Conservation (phyloP, 2,113 vertebrate genomes). For the Phasianus colchicus region DNA sequence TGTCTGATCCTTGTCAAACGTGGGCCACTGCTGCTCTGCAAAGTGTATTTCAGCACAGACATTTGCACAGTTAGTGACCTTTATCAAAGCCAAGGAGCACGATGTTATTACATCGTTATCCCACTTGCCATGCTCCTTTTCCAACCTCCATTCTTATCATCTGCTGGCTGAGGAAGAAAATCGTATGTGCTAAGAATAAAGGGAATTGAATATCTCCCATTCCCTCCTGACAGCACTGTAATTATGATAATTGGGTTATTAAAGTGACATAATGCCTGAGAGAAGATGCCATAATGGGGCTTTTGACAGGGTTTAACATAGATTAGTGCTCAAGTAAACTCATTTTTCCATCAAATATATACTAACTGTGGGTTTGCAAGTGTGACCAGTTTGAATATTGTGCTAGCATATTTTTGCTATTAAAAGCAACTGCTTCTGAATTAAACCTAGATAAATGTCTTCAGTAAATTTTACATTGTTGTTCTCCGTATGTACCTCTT, state of each 20-base stretch:
- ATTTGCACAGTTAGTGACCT: neutral
- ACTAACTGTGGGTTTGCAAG: neutral
- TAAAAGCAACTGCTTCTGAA: neutral
- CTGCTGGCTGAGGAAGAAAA: conserved; percentile 3
- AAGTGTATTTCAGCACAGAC: neutral
- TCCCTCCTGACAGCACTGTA: conserved; percentile 27
- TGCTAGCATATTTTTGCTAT: neutral
- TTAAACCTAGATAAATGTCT: neutral
- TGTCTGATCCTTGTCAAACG: neutral
- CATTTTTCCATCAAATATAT: neutral
- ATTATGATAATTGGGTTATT: conserved; percentile 68
- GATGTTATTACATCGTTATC: neutral
- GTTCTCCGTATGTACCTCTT: neutral
- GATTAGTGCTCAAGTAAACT: conserved; percentile 31
- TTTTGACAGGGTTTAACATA: conserved; percentile 41
- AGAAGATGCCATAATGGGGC: conserved; percentile 46
- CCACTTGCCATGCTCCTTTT: neutral
- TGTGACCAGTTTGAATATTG: neutral
- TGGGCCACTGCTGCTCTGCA: neutral
- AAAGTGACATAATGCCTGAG: conserved; percentile 57
- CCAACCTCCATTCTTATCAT: neutral
- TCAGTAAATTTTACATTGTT: neutral
- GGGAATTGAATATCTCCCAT: neutral
- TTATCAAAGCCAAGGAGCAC: neutral
- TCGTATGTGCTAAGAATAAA: neutral